Conservation (phyloP, 2,113 vertebrate species). For the Corydoras maculifer region DNA sequence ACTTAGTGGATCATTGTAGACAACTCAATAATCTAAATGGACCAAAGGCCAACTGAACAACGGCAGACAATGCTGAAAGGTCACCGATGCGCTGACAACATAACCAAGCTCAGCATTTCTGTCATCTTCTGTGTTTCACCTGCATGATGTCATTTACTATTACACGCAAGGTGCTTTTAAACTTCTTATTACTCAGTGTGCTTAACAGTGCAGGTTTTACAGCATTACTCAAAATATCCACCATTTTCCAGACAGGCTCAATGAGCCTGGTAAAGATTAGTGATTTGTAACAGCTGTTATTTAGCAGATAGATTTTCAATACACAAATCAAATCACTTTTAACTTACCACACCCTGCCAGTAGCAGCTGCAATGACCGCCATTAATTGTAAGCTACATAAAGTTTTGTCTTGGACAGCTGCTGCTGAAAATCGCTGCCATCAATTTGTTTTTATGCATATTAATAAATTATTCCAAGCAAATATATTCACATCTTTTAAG, state of each 20-base stretch:
- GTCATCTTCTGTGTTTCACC: constrained; percentile 1
- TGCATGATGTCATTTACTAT: not conserved
- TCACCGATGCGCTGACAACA: not conserved
- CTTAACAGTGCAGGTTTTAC: too few species aligned
- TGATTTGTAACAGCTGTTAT: too few species aligned
- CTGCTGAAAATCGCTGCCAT: not conserved
- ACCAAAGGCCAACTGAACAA: not conserved
- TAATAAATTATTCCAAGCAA: too few species aligned
- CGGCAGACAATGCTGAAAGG: not conserved
- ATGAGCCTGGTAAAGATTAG: too few species aligned
- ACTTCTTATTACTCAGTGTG: too few species aligned
- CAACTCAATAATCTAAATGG: not conserved
- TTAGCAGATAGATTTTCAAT: not conserved
- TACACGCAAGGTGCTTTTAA: not conserved
- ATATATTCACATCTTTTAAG: too few species aligned
- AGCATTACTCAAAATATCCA: too few species aligned
- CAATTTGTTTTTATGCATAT: too few species aligned
- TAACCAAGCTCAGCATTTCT: constrained; percentile 1
- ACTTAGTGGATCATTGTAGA: too few species aligned
- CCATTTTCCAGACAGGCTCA: too few species aligned
- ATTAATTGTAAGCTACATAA: not conserved
- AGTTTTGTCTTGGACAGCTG: not conserved
- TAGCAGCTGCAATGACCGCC: not conserved
- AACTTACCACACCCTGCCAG: not conserved
- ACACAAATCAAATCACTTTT: not conserved